Evolutionary conservation across 2,797 vertebrate genomes (phyloP).

Genomic region (Heterohyrax brucei): DNA sequence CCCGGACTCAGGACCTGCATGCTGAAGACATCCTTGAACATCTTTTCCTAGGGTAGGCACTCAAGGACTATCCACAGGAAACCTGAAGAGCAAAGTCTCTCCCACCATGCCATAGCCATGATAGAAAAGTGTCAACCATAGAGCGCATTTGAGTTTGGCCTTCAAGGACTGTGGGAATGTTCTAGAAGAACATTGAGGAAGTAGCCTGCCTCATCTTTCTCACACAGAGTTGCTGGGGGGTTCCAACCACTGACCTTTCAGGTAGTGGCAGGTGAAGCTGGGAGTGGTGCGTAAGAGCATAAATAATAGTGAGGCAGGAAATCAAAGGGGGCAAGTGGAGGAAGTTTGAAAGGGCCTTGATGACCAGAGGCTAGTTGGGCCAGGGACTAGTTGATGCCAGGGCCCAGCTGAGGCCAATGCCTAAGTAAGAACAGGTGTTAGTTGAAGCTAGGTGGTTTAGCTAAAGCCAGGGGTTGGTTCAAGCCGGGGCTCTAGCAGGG

Average conservation of each 20-base stretch:
- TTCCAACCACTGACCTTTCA: no score
- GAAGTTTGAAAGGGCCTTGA: not conserved
- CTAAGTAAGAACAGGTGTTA: no score
- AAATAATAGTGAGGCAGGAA: not conserved
- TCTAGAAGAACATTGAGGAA: no score
- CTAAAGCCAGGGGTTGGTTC: not conserved
- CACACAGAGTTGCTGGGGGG: no score
- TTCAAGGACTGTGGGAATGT: not conserved
- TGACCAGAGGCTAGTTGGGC: not conserved
- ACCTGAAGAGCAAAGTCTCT: not conserved
- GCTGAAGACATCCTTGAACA: rapidly evolving
- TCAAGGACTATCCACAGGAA: rapidly evolving
- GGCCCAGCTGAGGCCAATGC: not conserved
- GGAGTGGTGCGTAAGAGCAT: no score
- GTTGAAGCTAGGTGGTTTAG: not conserved
- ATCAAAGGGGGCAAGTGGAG: not conserved
- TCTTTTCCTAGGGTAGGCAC: not conserved
- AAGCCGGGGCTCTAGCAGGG: not conserved
- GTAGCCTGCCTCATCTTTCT: no score
- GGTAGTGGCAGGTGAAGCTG: no score
- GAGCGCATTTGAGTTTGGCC: not conserved
- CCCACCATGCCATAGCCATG: no score
- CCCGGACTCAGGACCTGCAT: not conserved
- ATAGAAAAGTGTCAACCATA: not conserved
- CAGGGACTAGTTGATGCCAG: no score